Evolutionary conservation across 2,797 vertebrate species (phyloP).

Genomic region (Spea hammondii): DNA sequence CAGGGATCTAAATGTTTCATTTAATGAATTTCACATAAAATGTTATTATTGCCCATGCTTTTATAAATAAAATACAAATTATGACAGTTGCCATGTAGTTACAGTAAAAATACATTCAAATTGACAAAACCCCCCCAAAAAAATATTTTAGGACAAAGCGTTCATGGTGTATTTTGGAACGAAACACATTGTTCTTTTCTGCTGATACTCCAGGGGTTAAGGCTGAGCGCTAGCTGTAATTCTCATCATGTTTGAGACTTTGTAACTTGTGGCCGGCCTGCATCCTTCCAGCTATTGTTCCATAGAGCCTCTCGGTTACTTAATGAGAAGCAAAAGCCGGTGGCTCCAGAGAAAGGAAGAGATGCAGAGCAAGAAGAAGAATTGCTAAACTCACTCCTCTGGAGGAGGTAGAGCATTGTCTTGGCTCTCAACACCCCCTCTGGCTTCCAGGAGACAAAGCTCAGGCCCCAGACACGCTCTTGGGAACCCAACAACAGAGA

Average conservation of each 20-base stretch:
- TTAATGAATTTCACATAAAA: too few relatives aligned
- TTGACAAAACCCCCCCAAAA: too few relatives aligned
- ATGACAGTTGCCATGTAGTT: too few relatives aligned
- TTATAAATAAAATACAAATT: too few relatives aligned
- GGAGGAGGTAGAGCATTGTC: slow-evolving; percentile 12
- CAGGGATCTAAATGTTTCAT: too few relatives aligned
- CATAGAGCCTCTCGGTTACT: slow-evolving; percentile 13
- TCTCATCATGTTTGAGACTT: not conserved
- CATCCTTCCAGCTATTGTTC: slow-evolving; percentile 34
- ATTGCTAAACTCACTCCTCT: slow-evolving; percentile 14
- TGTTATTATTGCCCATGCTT: too few relatives aligned
- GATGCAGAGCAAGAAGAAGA: slow-evolving; percentile 25
- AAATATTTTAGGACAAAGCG: too few relatives aligned
- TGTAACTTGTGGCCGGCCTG: slow-evolving; percentile 6
- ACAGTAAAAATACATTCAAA: too few relatives aligned
- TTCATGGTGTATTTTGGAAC: too few relatives aligned
- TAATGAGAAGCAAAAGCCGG: slow-evolving; percentile 46
- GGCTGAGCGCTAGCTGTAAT: not conserved
- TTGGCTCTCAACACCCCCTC: slow-evolving; percentile 22
- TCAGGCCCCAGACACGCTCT: slow-evolving; percentile 33
- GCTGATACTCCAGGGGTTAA: not conserved
- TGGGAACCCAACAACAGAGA: slow-evolving; percentile 15
- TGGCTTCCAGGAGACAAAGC: slow-evolving; percentile 29
- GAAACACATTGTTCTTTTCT: too few relatives aligned
- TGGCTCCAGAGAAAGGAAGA: slow-evolving; percentile 27